phyloP scores from a whole-genome alignment of 1,140 invertebrate species.

The Drosophila sp. region DNA sequence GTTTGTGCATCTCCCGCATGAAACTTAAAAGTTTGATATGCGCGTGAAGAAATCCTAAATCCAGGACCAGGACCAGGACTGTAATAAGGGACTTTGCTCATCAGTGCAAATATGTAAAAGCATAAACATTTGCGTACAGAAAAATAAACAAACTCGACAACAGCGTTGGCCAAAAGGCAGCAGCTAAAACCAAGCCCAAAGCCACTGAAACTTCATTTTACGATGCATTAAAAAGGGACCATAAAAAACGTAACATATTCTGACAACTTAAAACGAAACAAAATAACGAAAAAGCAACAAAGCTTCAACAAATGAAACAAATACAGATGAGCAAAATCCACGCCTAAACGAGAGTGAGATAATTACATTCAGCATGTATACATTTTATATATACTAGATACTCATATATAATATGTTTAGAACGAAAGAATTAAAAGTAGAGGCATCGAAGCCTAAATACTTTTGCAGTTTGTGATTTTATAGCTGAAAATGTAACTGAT shows the following conservation, averaged over 20 bases:
- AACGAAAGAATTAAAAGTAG: background rate
- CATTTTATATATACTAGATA: background rate
- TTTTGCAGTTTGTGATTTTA: no score
- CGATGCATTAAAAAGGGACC: conserved; percentile 71
- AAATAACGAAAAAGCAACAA: conserved; percentile 12
- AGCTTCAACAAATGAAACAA: conserved; percentile 28
- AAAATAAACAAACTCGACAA: conserved; percentile 21
- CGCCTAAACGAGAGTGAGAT: background rate
- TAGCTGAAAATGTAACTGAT: no score
- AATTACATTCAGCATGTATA: background rate
- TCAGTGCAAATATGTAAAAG: conserved; percentile 53
- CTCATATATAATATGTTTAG: background rate
- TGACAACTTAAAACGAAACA: conserved; percentile 33
- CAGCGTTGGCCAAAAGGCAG: background rate
- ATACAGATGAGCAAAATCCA: conserved; percentile 12
- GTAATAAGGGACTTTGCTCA: conserved; percentile 35
- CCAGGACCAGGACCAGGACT: no score
- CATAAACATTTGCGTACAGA: conserved; percentile 46
- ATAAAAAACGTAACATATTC: conserved; percentile 54
- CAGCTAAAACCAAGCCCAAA: conserved; percentile 27
- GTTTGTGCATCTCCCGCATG: conserved; percentile 12
- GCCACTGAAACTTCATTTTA: conserved; percentile 63
- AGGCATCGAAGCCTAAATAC: background rate
- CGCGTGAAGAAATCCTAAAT: no score
- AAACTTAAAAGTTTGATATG: conserved; percentile 21